phyloP scores from a whole-genome alignment of 2,113 vertebrate genomes.

The Cranoglanis bouderius region DNA sequence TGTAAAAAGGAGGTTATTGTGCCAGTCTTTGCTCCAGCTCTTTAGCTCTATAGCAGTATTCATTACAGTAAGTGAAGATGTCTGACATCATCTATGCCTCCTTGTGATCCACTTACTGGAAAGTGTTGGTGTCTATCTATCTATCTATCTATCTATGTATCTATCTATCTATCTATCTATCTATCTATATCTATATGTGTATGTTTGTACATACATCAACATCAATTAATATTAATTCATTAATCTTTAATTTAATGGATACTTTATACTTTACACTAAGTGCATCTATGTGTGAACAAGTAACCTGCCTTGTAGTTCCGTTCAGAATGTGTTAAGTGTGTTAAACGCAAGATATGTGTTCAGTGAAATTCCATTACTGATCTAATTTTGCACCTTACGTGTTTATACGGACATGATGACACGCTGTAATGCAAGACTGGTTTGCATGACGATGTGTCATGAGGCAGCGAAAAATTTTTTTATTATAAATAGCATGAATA shows the following conservation, averaged over 20 bases:
- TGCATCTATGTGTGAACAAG: slow-evolving; percentile 8
- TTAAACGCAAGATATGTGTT: slow-evolving; percentile 4
- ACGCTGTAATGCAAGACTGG: slow-evolving; percentile 31
- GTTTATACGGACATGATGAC: slow-evolving; percentile 36
- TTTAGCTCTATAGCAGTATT: slow-evolving; percentile 47
- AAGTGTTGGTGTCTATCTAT: not conserved
- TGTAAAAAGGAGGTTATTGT: slow-evolving; percentile 35
- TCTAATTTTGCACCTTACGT: not conserved
- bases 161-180: not conserved
- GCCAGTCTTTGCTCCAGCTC: slow-evolving; percentile 11
- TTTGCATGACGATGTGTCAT: slow-evolving; percentile 32
- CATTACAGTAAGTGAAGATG: slow-evolving; percentile 59
- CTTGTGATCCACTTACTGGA: slow-evolving; percentile 20
- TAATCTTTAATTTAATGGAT: not conserved
- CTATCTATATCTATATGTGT: not conserved
- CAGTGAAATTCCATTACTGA: not conserved
- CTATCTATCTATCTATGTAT: not conserved
- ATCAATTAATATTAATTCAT: not conserved
- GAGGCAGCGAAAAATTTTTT: not conserved
- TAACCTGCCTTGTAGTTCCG: not conserved
- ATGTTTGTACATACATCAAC: not conserved
- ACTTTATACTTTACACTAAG: not conserved
- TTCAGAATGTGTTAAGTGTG: not conserved
- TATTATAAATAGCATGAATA: slow-evolving; percentile 43
- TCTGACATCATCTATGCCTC: slow-evolving; percentile 32